phyloP scores from a whole-genome alignment of 23 tunicate species.

The Halocynthia aurantium region DNA sequence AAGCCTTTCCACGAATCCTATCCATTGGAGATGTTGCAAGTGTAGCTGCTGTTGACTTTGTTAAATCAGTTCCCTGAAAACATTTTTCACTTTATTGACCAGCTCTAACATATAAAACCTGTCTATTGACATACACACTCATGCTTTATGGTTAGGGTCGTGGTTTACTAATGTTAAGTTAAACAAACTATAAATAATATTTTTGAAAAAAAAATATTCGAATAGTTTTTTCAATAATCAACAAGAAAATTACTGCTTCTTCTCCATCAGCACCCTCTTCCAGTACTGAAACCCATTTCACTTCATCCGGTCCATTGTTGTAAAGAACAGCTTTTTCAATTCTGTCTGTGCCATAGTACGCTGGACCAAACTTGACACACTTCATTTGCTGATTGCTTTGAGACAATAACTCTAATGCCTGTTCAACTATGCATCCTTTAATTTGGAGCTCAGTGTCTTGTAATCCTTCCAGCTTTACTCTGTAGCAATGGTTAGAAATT shows the following conservation, averaged over 20 bases:
- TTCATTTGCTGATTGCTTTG: constrained; percentile 7
- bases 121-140: too few relatives aligned
- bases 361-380: constrained; percentile 88
- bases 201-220: too few relatives aligned
- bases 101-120: too few relatives aligned
- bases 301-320: constrained; percentile 85
- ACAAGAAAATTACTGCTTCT: constrained; percentile 73
- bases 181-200: too few relatives aligned
- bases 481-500: background rate
- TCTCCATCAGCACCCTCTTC: constrained; percentile 93
- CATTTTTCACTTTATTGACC: background rate
- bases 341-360: constrained; percentile 84
- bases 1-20: constrained; percentile 74
- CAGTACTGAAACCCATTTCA: constrained; percentile 94
- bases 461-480: constrained; percentile 79
- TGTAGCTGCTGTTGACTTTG: constrained; percentile 82
- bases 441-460: constrained; percentile 68
- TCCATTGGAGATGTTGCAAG: constrained; percentile 77
- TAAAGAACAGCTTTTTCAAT: constrained; percentile 59
- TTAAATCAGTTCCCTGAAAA: constrained; percentile 78
- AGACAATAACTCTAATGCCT: constrained; percentile 47
- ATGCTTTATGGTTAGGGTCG: too few relatives aligned
- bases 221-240: background rate
- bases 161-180: too few relatives aligned
- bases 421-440: constrained; percentile 76